Evolutionary conservation across 2,888 invertebrate genomes (phyloP), one percentile per base, ranked within the genome.

Genomic region (Sphaerophoria taeniata): DNA sequence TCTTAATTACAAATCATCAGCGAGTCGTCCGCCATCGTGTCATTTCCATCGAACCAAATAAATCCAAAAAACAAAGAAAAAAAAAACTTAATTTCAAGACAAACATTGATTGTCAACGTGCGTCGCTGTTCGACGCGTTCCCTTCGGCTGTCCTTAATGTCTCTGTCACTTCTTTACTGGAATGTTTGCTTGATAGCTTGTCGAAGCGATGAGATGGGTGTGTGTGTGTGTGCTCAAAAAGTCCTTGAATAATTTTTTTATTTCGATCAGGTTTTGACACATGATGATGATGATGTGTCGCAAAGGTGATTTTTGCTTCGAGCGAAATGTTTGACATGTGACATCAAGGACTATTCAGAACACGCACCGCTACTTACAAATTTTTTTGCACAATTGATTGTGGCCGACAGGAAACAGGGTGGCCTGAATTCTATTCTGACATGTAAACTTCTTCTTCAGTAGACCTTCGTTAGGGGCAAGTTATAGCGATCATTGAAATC

Each of bases 121-220:
- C 75, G 58, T 45, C 63, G 6, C 39, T 39, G 39, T 69, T 74
- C 71, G 58, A 71, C 71, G 24, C 24, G 24, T 24, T 2, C 24
- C 24, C 24, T 24, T 24, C 24, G 24, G 24, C 24, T 24, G 24
- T 24, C 24, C 24, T 24, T 24, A 24, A 24, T 24, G 24, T 78
- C 71, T 47, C 60, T 78, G 69, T 75, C 6, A 47, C 65, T 47
- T 7, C 9, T 3, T 39, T 9, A 2, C 9, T 39, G 6, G 1
- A 7, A 67, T 75, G 65, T 74, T 75, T 24, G 67, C 65, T 67
- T 78, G 78, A 75, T 60, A 84, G 60, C 58, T 55, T 75, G 75
- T 55, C 74, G 47, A 58, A 51, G 39, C 74, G 73, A 83, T 83
- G 1, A 24, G 1, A 24, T 24, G 24, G 24, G 2, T 24, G 24